Base-by-base conservation (phyloP, 2,797 vertebrate genomes). In the Neopelma chrysocephalum region DNA sequence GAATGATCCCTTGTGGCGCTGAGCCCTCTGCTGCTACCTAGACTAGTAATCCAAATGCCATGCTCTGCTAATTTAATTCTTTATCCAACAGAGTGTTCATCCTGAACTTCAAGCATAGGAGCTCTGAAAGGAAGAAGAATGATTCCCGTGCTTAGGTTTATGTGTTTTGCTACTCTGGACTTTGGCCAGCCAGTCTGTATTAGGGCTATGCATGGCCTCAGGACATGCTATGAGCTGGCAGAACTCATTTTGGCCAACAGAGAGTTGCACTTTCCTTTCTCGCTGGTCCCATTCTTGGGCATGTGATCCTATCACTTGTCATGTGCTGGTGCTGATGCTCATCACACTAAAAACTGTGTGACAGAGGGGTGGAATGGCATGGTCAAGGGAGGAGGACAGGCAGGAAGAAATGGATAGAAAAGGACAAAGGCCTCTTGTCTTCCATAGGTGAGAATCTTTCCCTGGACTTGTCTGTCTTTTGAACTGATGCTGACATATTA, bases 291-390 rank as follows among this genome's bases (percentile, higher is more conserved):
- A 32, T 2, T 87, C 84, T 66, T 56, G 56, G 15, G 48, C 42
- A 38, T 27, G 23, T 0, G 0, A 34, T 62, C 53, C 40, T 3
- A 9, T 50, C 17, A 31, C 11, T 75, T 75, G 23, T 48, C 53
- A 22, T 26, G 60, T 20, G 8, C 57, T 76, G n/a, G 10, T 48
- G 40, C 11, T n/a, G 32, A 61, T 69, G 62, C 10, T 77, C 12
- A 77, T 21, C 0, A 0, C 36, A 54, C 6, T 3, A 83, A 83
- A 91, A 29, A 20, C 23, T 81, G 6, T 1, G 1, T 22, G 36
- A 56, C 12, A 65, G 27, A 82, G 10, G 15, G 15, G 19, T 61
- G 38, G 29, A 81, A 78, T 11, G 10, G 27, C 27, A 54, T 7
- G 7, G 57, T 38, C 25, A 77, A 40, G 32, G 31, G 8, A 82